A percentile compares a stretch with the other conserved stretches of the same genome.
Conservation (phyloP, 2,888 invertebrate genomes). For the Hemithea aestivaria region DNA sequence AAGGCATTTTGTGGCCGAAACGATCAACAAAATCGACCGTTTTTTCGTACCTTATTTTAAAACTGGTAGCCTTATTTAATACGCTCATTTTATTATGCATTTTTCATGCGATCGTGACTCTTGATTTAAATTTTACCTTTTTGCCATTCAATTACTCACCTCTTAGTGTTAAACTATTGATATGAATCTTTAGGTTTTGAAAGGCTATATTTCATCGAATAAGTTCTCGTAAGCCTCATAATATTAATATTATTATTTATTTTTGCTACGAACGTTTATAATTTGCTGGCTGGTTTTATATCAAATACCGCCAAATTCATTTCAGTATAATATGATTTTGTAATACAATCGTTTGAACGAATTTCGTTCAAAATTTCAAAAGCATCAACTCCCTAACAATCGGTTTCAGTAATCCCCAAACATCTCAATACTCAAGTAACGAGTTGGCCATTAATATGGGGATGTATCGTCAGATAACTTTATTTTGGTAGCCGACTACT, state of each 20-base stretch:
- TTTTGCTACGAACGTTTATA: background rate
- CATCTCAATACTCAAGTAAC: constrained; percentile 78
- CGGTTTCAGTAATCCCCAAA: constrained; percentile 58
- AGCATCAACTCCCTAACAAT: constrained; percentile 61
- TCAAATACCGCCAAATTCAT: too few species aligned
- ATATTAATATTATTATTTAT: too few species aligned
- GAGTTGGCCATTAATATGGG: constrained; percentile 77
- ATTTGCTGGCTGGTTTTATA: too few species aligned
- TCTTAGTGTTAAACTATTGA: constrained; percentile 15
- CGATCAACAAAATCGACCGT: constrained; percentile 19
- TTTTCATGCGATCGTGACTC: constrained; percentile 16
- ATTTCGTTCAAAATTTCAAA: constrained; percentile 34
- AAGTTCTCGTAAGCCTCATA: too few species aligned
- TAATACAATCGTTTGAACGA: constrained; percentile 3
- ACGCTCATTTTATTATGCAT: constrained; percentile 23
- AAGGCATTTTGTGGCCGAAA: constrained; percentile 28
- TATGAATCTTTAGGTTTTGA: background rate
- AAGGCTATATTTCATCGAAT: background rate
- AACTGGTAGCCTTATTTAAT: constrained; percentile 28
- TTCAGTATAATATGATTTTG: background rate
- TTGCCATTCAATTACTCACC: constrained; percentile 15
- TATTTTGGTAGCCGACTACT: constrained; percentile 78
- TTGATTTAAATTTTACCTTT: constrained; percentile 11
- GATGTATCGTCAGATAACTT: constrained; percentile 78
- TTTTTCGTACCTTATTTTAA: constrained; percentile 19